phyloP scores from a whole-genome alignment of 2,888 invertebrate species.

The Stenoptilia bipunctidactyla region DNA sequence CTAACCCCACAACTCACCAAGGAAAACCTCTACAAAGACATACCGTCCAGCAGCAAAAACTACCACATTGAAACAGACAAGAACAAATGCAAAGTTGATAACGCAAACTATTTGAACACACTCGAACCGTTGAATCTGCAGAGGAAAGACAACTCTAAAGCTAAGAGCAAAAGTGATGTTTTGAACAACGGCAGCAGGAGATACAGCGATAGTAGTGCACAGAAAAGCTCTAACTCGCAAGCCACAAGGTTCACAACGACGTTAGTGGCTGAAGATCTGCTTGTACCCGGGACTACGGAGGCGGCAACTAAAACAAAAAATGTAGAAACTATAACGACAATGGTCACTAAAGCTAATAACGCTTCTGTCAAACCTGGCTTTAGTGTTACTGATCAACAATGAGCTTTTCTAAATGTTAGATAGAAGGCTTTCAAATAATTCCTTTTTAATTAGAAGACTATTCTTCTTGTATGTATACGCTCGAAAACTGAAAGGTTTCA shows the following conservation, averaged over 20 bases:
- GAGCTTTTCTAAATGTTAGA: too few relatives aligned
- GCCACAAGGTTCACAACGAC: constrained; percentile 56
- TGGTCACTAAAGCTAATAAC: constrained; percentile 47
- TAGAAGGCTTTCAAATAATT: too few relatives aligned
- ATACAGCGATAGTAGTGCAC: constrained; percentile 51
- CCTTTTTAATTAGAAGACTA: too few relatives aligned
- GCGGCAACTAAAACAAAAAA: constrained; percentile 25
- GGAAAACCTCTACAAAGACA: constrained; percentile 48
- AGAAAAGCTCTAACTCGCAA: constrained; percentile 32
- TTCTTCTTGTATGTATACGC: too few relatives aligned
- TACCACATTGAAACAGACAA: constrained; percentile 43
- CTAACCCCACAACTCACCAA: constrained; percentile 47
- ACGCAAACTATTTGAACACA: constrained; percentile 24
- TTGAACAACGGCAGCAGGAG: constrained; percentile 48
- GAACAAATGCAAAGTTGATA: constrained; percentile 38
- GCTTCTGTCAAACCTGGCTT: constrained; percentile 45
- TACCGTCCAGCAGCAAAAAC: constrained; percentile 57
- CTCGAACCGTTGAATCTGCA: constrained; percentile 37
- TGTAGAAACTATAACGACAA: constrained; percentile 24
- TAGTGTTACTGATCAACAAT: constrained; percentile 32
- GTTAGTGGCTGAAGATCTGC: constrained; percentile 40
- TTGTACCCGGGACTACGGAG: constrained; percentile 34
- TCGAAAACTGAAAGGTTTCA: too few relatives aligned
- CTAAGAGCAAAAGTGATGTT: constrained; percentile 30
- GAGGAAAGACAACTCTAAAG: constrained; percentile 31